A percentile compares a stretch with the other conserved stretches of the same genome.
phyloP scores from a whole-genome alignment of 30 jellyfish, hydroid and myxozoan genomes.

The Aurelia aurita region DNA sequence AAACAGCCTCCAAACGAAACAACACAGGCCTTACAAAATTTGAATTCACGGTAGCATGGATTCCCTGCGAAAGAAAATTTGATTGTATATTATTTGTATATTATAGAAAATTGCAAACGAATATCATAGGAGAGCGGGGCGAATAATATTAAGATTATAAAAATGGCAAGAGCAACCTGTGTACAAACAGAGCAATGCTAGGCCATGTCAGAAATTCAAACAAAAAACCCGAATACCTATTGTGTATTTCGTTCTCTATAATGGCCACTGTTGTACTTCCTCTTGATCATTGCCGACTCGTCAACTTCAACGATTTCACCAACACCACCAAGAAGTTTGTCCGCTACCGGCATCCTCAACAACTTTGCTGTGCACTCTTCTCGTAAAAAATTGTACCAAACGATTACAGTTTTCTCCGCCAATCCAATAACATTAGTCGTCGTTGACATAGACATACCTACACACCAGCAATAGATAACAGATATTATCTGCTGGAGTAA shows the following conservation, averaged over 20 bases:
- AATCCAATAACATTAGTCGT: neutral
- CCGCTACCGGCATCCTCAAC: slow-evolving; percentile 18
- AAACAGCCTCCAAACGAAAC: no score
- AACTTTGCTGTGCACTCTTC: slow-evolving; percentile 37
- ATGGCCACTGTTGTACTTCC: slow-evolving; percentile 21
- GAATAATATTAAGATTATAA: no score
- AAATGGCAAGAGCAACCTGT: no score
- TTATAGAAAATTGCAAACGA: no score
- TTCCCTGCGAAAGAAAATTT: no score
- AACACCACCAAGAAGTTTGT: slow-evolving; percentile 13
- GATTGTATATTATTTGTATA: no score
- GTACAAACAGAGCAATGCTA: no score
- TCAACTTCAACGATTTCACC: slow-evolving; percentile 30
- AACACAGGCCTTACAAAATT: no score
- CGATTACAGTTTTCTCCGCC: slow-evolving; percentile 28
- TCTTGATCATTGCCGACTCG: slow-evolving; percentile 9
- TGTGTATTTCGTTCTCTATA: neutral
- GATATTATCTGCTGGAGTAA: slow-evolving; percentile 28
- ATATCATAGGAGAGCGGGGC: no score
- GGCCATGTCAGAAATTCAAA: no score
- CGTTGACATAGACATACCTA: slow-evolving; percentile 17
- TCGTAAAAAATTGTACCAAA: slow-evolving; percentile 51
- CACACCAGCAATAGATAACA: slow-evolving; percentile 27
- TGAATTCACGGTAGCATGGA: no score
- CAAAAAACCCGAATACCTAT: slow-evolving; percentile 31